Evolutionary conservation across 2,797 vertebrate genomes (phyloP).

Genomic region (Hypotaenidia philippensis): DNA sequence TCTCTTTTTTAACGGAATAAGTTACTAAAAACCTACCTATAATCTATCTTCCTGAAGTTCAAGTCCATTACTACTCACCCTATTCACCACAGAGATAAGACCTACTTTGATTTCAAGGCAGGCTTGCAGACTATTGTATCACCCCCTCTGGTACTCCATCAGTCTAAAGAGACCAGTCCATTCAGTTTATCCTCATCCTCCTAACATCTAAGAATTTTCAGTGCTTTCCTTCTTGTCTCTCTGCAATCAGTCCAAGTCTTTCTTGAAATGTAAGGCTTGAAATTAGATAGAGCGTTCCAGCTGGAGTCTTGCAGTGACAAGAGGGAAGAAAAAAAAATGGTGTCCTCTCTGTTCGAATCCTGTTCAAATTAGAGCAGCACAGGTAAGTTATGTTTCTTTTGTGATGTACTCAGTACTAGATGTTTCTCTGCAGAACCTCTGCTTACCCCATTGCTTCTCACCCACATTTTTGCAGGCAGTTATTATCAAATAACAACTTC

Average conservation of each 20-base stretch:
- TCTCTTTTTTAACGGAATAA: background rate
- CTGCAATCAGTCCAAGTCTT: background rate
- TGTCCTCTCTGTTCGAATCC: background rate
- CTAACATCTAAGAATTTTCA: background rate
- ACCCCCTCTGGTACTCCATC: background rate
- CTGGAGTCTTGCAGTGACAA: background rate
- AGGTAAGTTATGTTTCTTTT: background rate
- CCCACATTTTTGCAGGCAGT: background rate
- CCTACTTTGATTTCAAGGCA: background rate
- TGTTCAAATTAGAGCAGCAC: background rate
- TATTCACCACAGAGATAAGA: background rate
- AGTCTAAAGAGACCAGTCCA: background rate
- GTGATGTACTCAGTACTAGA: background rate
- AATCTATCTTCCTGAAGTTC: background rate
- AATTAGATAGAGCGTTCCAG: background rate
- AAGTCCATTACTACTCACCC: background rate
- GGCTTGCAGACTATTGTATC: background rate
- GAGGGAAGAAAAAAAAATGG: rapidly evolving
- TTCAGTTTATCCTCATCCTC: background rate
- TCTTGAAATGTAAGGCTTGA: background rate
- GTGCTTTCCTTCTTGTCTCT: background rate
- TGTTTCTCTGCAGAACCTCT: background rate
- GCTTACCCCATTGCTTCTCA: background rate
- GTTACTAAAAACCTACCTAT: background rate
- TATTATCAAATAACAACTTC: background rate